Base-by-base conservation (phyloP, 2,888 invertebrate genomes). In the Bhutanitis thaidina region DNA sequence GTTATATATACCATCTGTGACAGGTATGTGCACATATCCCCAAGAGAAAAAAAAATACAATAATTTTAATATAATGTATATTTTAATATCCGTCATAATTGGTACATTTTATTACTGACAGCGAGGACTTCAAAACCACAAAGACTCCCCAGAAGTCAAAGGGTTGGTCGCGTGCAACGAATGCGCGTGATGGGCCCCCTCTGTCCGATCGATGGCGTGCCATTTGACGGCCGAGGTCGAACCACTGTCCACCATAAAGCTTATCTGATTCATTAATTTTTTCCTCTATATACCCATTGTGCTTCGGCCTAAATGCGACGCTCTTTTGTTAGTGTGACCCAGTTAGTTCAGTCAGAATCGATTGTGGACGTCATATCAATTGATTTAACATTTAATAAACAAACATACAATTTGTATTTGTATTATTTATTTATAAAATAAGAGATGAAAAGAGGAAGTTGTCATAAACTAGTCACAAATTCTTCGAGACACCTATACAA, bases 191-290 rank as follows among this genome's bases (percentile, higher is more conserved):
- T 78, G 75, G 70, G 53, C 56, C 69, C 61, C 73, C 73, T 69
- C 71, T 73, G 62, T 68, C 57, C 83, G 80, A 88, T 87, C 88
- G 88, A 86, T 85, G 74, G 61, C 69, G 62, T 70, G 71, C 68
- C 69, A 74, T 85, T 87, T 87, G 88, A 84, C 77, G 87, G 87
- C 87, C 86, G 88, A 88, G 87, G 88, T 85, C 86, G 87, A 65
- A 73, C 77, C 64, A 72, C 74, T 84, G 84, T 84, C 86, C 87
- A 85, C 80, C 73, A 81, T 67, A 70, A 71, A 69, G 65, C 84
- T 87, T 87, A 89, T 88, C 88, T 80, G 88, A 88, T 88, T 80
- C 80, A 84, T 80, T 79, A 74, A 71, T 60, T 61, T 71, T 71
- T 74, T 71, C 64, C 73, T 74, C 69, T 74, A 71, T 72, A 71